Evolutionary conservation across 1,140 invertebrate genomes (phyloP).

Genomic region (Platyscapa corneri): DNA sequence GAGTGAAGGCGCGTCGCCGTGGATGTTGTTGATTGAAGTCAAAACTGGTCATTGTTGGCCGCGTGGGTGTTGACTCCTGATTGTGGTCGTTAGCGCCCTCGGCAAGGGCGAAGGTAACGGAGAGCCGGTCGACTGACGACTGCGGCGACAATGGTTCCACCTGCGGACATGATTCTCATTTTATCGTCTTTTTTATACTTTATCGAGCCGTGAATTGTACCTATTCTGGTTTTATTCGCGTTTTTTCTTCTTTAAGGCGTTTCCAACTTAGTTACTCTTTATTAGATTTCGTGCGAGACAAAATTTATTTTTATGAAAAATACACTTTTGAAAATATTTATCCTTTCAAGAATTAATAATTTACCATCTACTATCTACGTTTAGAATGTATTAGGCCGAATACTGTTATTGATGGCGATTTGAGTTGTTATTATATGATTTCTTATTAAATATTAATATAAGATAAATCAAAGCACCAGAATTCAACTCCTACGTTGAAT

Average conservation of each 20-base stretch:
- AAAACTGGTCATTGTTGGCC: conserved; percentile 36
- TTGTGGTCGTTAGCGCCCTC: conserved; percentile 64
- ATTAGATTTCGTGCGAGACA: neutral
- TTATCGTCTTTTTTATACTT: conserved; percentile 6
- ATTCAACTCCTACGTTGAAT: neutral
- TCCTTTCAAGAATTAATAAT: neutral
- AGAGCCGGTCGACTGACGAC: conserved; percentile 80
- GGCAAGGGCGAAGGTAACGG: conserved; percentile 80
- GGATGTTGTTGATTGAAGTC: conserved; percentile 63
- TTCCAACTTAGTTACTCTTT: neutral
- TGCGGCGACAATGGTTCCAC: conserved; percentile 78
- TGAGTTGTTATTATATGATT: too few species aligned
- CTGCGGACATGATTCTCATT: conserved; percentile 55
- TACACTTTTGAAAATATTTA: neutral
- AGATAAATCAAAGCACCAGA: neutral
- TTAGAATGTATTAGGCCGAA: too few species aligned
- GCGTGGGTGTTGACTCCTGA: conserved; percentile 52
- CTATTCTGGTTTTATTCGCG: neutral
- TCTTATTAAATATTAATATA: neutral
- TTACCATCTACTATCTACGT: neutral
- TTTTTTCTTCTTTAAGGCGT: neutral
- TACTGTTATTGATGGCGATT: too few species aligned
- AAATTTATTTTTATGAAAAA: neutral
- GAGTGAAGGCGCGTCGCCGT: conserved; percentile 30
- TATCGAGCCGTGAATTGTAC: neutral